Evolutionary conservation across 2,113 vertebrate species (phyloP), one percentile per base, ranked within the genome.

Genomic region (Motacilla tschutschensis): DNA sequence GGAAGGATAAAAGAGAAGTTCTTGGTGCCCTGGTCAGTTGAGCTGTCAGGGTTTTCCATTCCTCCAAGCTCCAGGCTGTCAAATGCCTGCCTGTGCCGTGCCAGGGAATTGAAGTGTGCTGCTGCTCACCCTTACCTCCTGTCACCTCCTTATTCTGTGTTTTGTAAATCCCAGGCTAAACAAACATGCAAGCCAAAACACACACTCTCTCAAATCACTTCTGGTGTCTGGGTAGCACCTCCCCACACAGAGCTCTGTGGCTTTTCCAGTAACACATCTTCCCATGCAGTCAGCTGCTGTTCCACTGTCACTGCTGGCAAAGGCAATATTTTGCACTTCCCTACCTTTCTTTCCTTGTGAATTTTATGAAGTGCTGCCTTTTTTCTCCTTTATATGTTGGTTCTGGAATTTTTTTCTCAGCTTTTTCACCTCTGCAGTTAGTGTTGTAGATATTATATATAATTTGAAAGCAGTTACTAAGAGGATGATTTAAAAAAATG

Each of bases 161-260:
- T 89, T 74, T 67, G 58, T 85, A 67, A 82, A 88, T 90, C 53
- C 22, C 41, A 35, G 43, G 73, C 77, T 83, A 71, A 87, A 80
- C 15, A 87, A 67, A 70, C 21, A 20, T 8, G 13, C 8, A 3
- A 83, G 70, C 48, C 60, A 63, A 83, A 91, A 47, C 80, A 77
- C 1, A 17, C 31, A 44, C 6, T 3, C 67, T 82, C 57, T 92
- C 31, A n/a, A 8, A 70, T 70, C 24, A 4, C 79, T 73, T 18
- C 72, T 79, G 72, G 38, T 59, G 72, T 44, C 59, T 77, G 78
- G 28, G 41, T 51, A 65, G 57, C 72, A 51, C 36, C 43, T 90
- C 75, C 50, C 38, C 51, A 62, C 18, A 2, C 40, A 58, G 46
- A 72, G 44, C 28, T 54, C 47, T 1, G 2, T 58, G 75, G 26